Evolutionary conservation across 2,888 invertebrate genomes (phyloP).

Genomic region (Zygaena filipendulae): DNA sequence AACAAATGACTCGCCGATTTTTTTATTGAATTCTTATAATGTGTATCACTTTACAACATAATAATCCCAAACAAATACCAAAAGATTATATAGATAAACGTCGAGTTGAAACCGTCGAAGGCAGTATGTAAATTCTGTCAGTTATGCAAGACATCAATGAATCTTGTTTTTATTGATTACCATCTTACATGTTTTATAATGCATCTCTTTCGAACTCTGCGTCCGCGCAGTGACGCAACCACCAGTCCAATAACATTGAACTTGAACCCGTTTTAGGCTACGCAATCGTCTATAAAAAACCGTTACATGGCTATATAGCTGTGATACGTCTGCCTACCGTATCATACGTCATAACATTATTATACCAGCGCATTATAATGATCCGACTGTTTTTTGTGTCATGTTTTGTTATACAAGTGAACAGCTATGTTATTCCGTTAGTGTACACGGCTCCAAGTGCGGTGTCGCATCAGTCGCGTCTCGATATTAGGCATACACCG

Average conservation of each 20-base stretch:
- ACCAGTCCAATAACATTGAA: slow-evolving; percentile 32
- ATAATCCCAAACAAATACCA: too few relatives aligned
- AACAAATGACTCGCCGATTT: too few relatives aligned
- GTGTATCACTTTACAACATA: too few relatives aligned
- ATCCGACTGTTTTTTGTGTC: neutral
- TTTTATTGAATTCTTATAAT: too few relatives aligned
- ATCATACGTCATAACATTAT: slow-evolving; percentile 10
- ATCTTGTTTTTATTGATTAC: too few relatives aligned
- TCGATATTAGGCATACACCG: slow-evolving; percentile 51
- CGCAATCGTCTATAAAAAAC: slow-evolving; percentile 35
- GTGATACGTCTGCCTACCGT: too few relatives aligned
- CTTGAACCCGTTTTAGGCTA: slow-evolving; percentile 42
- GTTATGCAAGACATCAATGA: too few relatives aligned
- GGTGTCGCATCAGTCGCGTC: slow-evolving; percentile 66
- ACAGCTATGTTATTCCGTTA: slow-evolving; percentile 33
- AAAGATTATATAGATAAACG: too few relatives aligned
- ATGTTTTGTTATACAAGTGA: slow-evolving; percentile 24
- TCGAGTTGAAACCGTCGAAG: too few relatives aligned
- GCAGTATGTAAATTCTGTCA: too few relatives aligned
- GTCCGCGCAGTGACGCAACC: slow-evolving; percentile 42
- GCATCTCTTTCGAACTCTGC: slow-evolving; percentile 47
- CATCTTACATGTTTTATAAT: too few relatives aligned
- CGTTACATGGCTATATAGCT: slow-evolving; percentile 53
- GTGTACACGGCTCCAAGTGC: slow-evolving; percentile 61
- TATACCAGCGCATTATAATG: too few relatives aligned